Evolutionary conservation across 2,888 invertebrate genomes (phyloP).

Genomic region (Hirudinaria manillensis): DNA sequence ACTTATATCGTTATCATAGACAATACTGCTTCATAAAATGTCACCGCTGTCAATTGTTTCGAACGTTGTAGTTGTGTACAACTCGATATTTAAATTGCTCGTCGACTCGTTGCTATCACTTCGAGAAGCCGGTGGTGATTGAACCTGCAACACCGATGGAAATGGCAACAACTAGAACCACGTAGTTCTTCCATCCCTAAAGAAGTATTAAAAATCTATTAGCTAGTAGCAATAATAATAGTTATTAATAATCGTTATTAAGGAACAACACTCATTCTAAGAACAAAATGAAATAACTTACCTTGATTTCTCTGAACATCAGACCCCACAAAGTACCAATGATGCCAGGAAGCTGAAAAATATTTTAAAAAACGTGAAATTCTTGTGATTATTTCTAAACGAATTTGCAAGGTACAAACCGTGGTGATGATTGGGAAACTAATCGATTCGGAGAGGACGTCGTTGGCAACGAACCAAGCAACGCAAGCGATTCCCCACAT

Average conservation of each 20-base stretch:
- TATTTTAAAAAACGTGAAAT: neutral
- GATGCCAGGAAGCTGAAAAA: slow-evolving; percentile 51
- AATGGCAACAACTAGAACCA: slow-evolving; percentile 35
- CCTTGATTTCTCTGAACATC: slow-evolving; percentile 56
- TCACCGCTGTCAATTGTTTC: too few species aligned
- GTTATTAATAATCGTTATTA: neutral
- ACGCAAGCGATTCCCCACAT: slow-evolving; percentile 57
- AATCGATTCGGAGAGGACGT: slow-evolving; percentile 55
- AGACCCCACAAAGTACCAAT: slow-evolving; percentile 56
- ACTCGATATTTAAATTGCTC: too few species aligned
- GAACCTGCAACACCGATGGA: slow-evolving; percentile 35
- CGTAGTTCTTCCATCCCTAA: slow-evolving; percentile 37
- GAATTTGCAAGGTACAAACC: slow-evolving; percentile 35
- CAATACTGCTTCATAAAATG: too few species aligned
- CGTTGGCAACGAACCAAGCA: slow-evolving; percentile 57
- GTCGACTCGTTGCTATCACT: neutral
- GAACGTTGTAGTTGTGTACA: too few species aligned
- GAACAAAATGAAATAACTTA: slow-evolving; percentile 39
- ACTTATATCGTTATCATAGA: too few species aligned
- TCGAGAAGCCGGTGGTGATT: slow-evolving; percentile 37
- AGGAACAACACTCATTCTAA: neutral
- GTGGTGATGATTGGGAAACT: slow-evolving; percentile 57
- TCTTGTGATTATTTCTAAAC: neutral
- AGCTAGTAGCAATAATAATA: too few species aligned
- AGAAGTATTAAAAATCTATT: slow-evolving; percentile 18